Evolutionary conservation across 2,113 vertebrate genomes (phyloP), one percentile per base, ranked within the genome.

Genomic region (Limnothrissa miodon): DNA sequence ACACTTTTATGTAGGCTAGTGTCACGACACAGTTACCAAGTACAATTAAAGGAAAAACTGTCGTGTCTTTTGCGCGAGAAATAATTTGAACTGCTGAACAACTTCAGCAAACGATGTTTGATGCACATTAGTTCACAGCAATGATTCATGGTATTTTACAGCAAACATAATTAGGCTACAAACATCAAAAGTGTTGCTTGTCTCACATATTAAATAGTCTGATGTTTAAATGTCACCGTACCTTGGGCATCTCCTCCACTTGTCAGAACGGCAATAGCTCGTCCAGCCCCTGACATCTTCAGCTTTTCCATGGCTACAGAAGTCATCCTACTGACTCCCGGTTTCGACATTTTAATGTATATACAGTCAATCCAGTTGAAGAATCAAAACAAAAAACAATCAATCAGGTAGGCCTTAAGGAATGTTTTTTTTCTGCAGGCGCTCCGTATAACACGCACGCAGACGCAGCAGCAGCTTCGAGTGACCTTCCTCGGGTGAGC

Each of bases 161-260:
- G 1, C 5, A 29, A 74, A 74, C 29, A 74, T n/a, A n/a, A n/a
- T 36, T 36, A 74, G 36, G 11, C n/a, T n/a, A 74, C 59, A 62
- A 1, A 29, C n/a, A 7, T 9, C 9, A 33, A 17, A 53, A 29
- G 8, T 56, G n/a, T 9, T 29, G 59, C n/a, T 62, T 6, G 10
- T 1, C 25, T 9, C 0, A 10, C 29, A 36, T 74, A n/a, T 29
- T 36, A 11, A 0, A 36, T 11, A 33, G 62, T 33, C 62, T 36
- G 6, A 74, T 4, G 33, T 74, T 36, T 33, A 74, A 25, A 62
- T 25, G 29, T 2, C 33, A 74, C 66, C 15, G 33, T 29, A 39
- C 97, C 97, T 97, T 99, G 97, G 80, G 97, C 97, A 88, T 99
- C 97, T 86, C 97, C 97, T 51, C 97, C 97, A 90, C 97, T 98